Conservation (phyloP, 1,140 invertebrate genomes). For the Drosophila eugracilis region DNA sequence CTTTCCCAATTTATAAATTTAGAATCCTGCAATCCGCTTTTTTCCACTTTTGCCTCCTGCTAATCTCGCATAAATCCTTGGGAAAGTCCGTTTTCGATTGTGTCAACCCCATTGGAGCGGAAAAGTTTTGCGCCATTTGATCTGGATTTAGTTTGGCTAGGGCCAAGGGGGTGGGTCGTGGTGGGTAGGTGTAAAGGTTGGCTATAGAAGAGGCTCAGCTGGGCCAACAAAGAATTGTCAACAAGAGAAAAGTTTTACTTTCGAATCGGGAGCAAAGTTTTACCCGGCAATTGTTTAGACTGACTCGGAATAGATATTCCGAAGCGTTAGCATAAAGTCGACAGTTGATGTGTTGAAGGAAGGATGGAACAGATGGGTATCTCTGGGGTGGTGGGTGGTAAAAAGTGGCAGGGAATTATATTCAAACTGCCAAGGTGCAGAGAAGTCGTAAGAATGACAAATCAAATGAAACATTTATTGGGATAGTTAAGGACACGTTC, state of each 20-base stretch:
- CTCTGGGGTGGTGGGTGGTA: not conserved
- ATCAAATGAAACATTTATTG: not conserved
- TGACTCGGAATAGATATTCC: constrained; percentile 32
- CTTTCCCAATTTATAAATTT: constrained; percentile 81
- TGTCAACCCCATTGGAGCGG: constrained; percentile 52
- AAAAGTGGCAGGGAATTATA: not conserved
- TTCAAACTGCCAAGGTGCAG: not conserved
- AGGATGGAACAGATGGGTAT: constrained; percentile 21
- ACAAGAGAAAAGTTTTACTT: constrained; percentile 74
- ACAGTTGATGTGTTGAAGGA: constrained; percentile 34
- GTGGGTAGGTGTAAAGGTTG: no score
- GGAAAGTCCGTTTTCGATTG: constrained; percentile 45
- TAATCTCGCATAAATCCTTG: constrained; percentile 67
- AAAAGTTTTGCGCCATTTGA: constrained; percentile 77
- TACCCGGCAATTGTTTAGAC: constrained; percentile 63
- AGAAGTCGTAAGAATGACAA: not conserved
- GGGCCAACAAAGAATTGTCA: constrained; percentile 61
- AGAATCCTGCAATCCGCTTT: constrained; percentile 58
- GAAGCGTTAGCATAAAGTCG: constrained; percentile 46
- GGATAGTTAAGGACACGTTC: no score
- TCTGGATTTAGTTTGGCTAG: constrained; percentile 51
- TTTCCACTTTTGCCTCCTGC: constrained; percentile 38
- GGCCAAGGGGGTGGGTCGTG: no score
- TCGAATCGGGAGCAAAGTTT: constrained; percentile 70
- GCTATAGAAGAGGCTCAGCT: constrained; percentile 63